These are phyloP conservation scores for Saimiri boliviensis DNA, from an alignment of 2,113 vertebrate species.

Conservation along the genomic window DNA sequence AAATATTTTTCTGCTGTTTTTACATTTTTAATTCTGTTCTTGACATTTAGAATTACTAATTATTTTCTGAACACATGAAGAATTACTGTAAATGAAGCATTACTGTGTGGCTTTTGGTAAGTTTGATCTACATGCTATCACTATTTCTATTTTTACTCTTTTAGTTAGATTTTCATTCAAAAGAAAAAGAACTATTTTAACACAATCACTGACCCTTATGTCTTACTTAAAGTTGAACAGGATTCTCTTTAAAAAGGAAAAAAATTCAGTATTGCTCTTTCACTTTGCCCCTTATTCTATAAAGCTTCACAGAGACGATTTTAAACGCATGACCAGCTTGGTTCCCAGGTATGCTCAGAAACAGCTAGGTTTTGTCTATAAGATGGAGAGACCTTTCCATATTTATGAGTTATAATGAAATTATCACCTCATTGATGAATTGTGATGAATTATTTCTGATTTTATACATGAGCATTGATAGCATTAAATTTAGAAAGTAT, in stretches of 20 bases:
- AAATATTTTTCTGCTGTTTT: not conserved
- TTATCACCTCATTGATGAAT: not conserved
- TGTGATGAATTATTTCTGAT: slow-evolving; percentile 25
- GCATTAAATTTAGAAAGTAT: not conserved
- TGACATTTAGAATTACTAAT: not conserved
- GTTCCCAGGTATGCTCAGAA: not conserved
- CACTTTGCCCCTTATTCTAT: not conserved
- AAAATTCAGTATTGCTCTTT: not conserved
- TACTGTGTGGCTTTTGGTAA: not conserved
- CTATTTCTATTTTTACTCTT: not conserved
- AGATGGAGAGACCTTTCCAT: not conserved
- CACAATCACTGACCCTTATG: not conserved
- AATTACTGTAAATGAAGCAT: not conserved
- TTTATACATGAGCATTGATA: not conserved
- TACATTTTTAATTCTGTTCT: not conserved
- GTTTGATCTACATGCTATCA: not conserved
- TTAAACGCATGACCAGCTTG: not conserved
- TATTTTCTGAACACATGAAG: not conserved
- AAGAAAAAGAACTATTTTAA: not conserved
- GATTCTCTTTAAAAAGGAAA: not conserved
- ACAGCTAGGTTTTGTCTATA: not conserved
- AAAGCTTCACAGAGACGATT: not conserved
- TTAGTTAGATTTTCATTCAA: not conserved
- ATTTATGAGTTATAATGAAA: slow-evolving; percentile 34
- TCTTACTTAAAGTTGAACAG: not conserved